Evolutionary conservation across 2,113 vertebrate species (phyloP).

Genomic region (Sitta europaea): DNA sequence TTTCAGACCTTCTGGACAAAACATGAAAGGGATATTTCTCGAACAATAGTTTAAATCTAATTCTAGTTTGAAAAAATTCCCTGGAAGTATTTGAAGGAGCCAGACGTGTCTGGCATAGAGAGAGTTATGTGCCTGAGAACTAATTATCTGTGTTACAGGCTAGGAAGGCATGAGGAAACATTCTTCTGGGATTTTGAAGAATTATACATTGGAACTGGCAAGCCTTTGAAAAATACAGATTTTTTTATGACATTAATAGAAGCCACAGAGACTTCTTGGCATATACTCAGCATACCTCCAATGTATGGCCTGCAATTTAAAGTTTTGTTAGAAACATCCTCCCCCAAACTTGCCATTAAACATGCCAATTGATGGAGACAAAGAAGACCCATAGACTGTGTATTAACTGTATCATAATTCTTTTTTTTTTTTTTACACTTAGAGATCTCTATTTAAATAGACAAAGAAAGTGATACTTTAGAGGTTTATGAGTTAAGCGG

Average conservation of each 20-base stretch:
- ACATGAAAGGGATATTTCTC: background rate
- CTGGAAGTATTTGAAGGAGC: background rate
- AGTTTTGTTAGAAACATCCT: background rate
- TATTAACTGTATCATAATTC: background rate
- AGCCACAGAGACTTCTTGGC: background rate
- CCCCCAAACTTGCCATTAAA: background rate
- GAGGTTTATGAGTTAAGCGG: background rate
- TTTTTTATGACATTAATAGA: background rate
- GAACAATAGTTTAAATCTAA: background rate
- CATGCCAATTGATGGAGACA: background rate
- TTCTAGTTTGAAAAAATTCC: background rate
- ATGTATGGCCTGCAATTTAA: background rate
- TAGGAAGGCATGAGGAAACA: background rate
- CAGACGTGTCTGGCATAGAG: background rate
- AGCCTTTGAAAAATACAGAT: background rate
- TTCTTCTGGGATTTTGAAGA: background rate
- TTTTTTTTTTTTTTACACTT: background rate
- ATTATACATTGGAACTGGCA: background rate
- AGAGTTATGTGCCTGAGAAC: background rate
- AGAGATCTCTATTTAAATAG: background rate
- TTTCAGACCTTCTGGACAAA: background rate
- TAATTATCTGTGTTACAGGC: background rate
- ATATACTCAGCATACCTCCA: background rate
- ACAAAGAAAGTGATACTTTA: background rate
- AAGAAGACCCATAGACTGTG: background rate